phyloP scores from a whole-genome alignment of 2,797 vertebrate genomes.

The Anniella stebbinsi region DNA sequence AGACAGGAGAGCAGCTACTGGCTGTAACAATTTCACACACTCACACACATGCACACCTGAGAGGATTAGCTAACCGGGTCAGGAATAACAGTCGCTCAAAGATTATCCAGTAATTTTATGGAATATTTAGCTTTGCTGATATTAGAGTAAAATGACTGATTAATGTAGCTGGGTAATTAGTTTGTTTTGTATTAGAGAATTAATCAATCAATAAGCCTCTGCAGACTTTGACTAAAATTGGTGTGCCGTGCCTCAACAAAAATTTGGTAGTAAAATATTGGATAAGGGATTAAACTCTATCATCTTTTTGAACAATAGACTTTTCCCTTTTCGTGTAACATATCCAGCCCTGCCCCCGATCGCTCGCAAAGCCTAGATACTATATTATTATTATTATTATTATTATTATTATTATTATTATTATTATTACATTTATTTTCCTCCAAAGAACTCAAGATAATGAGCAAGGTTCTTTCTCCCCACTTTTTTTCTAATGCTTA shows the following conservation, averaged over 20 bases:
- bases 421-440: background rate
- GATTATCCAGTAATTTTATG: background rate
- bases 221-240: background rate
- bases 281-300: background rate
- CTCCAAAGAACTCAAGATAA: background rate
- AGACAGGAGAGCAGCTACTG: background rate
- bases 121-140: background rate
- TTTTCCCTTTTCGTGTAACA: background rate
- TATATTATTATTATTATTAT: no score
- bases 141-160: background rate
- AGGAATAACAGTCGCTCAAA: background rate
- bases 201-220: background rate
- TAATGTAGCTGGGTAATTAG: background rate
- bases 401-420: no score
- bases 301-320: background rate
- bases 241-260: background rate
- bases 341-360: background rate
- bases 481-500: background rate
- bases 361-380: background rate
- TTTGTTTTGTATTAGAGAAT: background rate
- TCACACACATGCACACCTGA: background rate
- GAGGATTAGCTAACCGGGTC: background rate
- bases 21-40: background rate
- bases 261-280: background rate
- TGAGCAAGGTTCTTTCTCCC: background rate